A percentile compares a stretch with the other conserved stretches of the same genome.
Conservation (phyloP, 2,888 invertebrate genomes). For the Malthinus seriepunctatus region DNA sequence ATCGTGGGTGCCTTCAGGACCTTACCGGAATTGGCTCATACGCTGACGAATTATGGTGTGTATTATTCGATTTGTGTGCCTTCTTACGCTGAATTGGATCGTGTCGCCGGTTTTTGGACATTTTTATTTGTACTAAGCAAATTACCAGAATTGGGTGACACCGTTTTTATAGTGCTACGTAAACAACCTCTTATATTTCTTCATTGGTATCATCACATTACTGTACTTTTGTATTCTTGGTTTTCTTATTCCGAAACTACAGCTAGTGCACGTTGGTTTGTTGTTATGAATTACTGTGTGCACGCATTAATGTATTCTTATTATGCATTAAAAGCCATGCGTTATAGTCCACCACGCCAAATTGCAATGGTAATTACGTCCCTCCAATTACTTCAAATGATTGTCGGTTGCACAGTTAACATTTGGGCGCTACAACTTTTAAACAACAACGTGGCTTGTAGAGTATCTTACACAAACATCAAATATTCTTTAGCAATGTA, state of each 20-base stretch:
- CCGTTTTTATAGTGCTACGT: slow-evolving; percentile 89
- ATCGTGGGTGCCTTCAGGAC: slow-evolving; percentile 92
- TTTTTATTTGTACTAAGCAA: slow-evolving; percentile 97
- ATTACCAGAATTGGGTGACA: slow-evolving; percentile 94
- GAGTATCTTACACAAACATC: slow-evolving; percentile 83
- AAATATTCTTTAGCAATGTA: slow-evolving; percentile 92
- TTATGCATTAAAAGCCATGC: slow-evolving; percentile 84
- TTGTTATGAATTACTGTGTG: slow-evolving; percentile 92
- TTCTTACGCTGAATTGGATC: slow-evolving; percentile 89
- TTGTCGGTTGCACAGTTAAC: slow-evolving; percentile 88
- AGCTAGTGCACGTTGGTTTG: slow-evolving; percentile 90
- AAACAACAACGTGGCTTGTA: slow-evolving; percentile 74
- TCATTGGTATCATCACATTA: slow-evolving; percentile 97
- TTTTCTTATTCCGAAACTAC: slow-evolving; percentile 90
- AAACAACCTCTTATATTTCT: slow-evolving; percentile 94
- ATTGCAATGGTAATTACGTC: slow-evolving; percentile 91
- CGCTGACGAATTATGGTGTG: slow-evolving; percentile 86
- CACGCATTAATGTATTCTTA: slow-evolving; percentile 92
- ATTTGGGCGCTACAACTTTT: slow-evolving; percentile 84
- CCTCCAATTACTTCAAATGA: slow-evolving; percentile 91
- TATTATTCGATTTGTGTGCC: slow-evolving; percentile 96
- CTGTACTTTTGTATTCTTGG: slow-evolving; percentile 94
- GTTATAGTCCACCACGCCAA: slow-evolving; percentile 79
- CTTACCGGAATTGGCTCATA: slow-evolving; percentile 89
- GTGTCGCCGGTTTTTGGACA: slow-evolving; percentile 96